Evolutionary conservation across 2,797 vertebrate species (phyloP), one percentile per base, ranked within the genome.

Genomic region (Margarornis squamiger): DNA sequence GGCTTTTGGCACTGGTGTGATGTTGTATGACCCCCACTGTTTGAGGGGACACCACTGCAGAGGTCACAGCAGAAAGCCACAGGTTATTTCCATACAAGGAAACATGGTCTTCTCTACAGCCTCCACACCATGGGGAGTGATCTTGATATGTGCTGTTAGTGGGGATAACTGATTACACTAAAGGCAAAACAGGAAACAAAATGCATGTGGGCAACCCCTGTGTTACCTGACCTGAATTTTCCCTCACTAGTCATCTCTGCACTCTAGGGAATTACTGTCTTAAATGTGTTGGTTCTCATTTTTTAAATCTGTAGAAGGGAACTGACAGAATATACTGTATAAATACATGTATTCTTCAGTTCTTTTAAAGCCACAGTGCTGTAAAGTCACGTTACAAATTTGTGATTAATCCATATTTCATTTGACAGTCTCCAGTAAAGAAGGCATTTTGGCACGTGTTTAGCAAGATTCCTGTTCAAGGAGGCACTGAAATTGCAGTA

Each of bases 361-460:
- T 55, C 22, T 74, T 63, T n/a, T 49, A n/a, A 90, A 86, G 41
- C 73, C 13, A 10, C 9, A 14, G 8, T 32, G 39, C 46, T 83
- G 10, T 58, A 23, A 70, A 58, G 12, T 52, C 26, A 32, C 20
- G 7, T n/a, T 45, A 24, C 12, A 67, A 77, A 55, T 43, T 24
- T 27, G 8, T 65, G 73, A n/a, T 95, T 79, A 80, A 93, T 85
- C n/a, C 4, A 1, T 66, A 24, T 92, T 88, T 93, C 52, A 45
- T 90, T 78, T 85, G 71, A 32, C 24, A 78, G 29, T 14, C 39
- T 82, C 27, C 43, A 62, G 26, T 90, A 78, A 75, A 68, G 63
- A n/a, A 59, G 29, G 32, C 8, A 32, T 80, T 90, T 74, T 72
- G 68, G 20, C 54, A 29, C 16, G 38, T 57, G 23, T 38, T 79